phyloP scores from a whole-genome alignment of 2,113 vertebrate genomes.

The Gnathonemus longibarbis region DNA sequence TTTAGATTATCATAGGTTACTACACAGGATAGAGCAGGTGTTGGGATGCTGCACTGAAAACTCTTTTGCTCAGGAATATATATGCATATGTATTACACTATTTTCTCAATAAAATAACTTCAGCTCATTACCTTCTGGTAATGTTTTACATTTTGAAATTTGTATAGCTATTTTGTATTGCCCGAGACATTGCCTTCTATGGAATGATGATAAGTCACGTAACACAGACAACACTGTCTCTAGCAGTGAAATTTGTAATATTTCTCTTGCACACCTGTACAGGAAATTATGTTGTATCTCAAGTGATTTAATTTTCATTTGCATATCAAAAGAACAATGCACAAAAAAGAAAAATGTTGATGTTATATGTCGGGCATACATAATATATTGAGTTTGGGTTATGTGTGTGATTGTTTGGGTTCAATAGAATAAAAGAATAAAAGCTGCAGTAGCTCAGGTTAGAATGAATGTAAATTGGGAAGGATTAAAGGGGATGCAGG shows the following conservation, averaged over 20 bases:
- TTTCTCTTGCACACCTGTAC: neutral
- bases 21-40: neutral
- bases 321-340: neutral
- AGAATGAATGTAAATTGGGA: slow-evolving; percentile 21
- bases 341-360: neutral
- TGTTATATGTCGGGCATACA: neutral
- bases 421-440: neutral
- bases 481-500: slow-evolving; percentile 40
- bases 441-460: neutral
- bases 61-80: slow-evolving; percentile 26
- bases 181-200: neutral
- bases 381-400: neutral
- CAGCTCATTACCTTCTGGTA: neutral
- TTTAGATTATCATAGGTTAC: neutral
- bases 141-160: neutral
- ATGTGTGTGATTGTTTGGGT: neutral
- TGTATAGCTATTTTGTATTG: neutral
- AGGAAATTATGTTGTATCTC: neutral
- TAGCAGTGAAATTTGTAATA: neutral
- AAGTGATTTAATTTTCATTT: neutral
- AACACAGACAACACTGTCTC: neutral
- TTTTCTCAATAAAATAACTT: neutral
- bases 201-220: neutral
- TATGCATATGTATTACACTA: slow-evolving; percentile 29
- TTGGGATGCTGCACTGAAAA: neutral